Base-by-base conservation (phyloP, 2,797 vertebrate species). In the Pterois miles region DNA sequence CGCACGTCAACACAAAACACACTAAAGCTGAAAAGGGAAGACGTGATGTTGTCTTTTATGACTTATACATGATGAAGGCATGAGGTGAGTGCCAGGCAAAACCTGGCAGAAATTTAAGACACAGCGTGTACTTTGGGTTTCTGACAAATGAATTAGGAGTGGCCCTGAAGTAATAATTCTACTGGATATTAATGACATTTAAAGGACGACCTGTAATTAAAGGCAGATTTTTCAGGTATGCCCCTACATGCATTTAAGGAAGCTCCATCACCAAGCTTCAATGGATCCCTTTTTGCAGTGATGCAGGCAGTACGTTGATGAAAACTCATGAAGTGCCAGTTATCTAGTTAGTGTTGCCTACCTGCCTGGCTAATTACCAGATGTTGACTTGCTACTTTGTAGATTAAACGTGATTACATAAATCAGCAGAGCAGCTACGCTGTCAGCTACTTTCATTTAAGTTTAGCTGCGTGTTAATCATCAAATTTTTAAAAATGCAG, bases 11-110 rank as follows among this genome's bases (percentile, higher is more conserved):
- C 38, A 78, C 59, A 76, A 63, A 53, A n/a, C 46, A 71, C 16
- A 66, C 34, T 67, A 31, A 71, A 72, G 40, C 58, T 80, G 34
- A 72, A 80, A 54, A 71, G 34, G 33, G 25, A 59, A 78, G 18
- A 60, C 6, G 23, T 46, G 52, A 58, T 56, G 53, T 85, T 40
- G 66, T 25, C 33, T 83, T 83, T 84, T 76, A 74, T 80, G 81
- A 80, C 52, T 75, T 48, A 76, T 31, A 27, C 14, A 5, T 67
- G 63, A 81, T 54, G 53, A 84, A 79, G 14, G 36, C 9, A 27
- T 27, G 25, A 40, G 29, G 27, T 65, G 31, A 77, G 16, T 64
- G 52, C 7, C 23, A 40, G 3, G 43, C 43, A 46, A 18, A 7
- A 57, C 18, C 20, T 57, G 11, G 10, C 20, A 58, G 43, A 60